Conservation (phyloP, 2,797 vertebrate genomes). For the Delichon dasypus region DNA sequence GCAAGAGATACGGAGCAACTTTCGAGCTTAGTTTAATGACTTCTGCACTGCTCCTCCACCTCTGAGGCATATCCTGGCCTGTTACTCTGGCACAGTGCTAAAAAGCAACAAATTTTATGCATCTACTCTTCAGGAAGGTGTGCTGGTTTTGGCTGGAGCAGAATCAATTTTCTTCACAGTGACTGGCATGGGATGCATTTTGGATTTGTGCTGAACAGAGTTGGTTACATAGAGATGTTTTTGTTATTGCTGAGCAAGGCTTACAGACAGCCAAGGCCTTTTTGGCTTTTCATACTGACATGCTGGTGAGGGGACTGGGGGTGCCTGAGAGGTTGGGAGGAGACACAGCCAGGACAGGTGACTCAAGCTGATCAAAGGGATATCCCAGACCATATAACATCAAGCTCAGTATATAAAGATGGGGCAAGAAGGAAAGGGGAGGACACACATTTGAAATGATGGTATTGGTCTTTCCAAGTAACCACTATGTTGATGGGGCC, state of each 20-base stretch:
- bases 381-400: neutral
- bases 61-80: neutral
- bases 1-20: neutral
- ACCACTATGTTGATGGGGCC: neutral
- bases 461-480: rapidly evolving
- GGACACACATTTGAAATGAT: neutral
- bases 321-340: neutral
- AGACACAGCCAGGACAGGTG: neutral
- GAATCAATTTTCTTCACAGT: neutral
- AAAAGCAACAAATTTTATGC: neutral
- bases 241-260: neutral
- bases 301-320: neutral
- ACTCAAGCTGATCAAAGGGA: neutral
- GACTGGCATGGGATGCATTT: neutral
- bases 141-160: neutral
- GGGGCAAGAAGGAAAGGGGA: neutral
- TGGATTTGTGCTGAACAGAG: neutral
- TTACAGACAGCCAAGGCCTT: neutral
- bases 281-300: neutral
- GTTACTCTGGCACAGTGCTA: neutral
- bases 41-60: neutral
- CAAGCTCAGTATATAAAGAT: neutral
- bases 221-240: neutral
- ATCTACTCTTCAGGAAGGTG: neutral
- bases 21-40: neutral